phyloP scores from a whole-genome alignment of 2,797 vertebrate species.

The Tachyglossus aculeatus region DNA sequence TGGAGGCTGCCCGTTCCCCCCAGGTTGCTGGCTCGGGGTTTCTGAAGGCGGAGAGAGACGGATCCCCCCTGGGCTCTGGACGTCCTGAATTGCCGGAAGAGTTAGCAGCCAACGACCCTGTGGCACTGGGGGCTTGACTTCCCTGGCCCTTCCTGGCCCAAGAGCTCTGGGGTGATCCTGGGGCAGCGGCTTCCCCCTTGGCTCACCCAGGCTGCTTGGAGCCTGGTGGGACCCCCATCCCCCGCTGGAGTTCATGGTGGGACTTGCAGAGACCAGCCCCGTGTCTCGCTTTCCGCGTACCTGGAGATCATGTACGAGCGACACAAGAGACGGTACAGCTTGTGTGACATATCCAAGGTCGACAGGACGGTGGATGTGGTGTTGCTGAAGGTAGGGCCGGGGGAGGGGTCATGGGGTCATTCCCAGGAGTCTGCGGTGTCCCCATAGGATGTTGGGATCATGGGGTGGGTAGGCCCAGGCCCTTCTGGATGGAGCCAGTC shows the following conservation, averaged over 20 bases:
- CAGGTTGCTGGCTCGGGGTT: too few species aligned
- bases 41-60: too few species aligned
- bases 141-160: too few species aligned
- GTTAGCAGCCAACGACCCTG: too few species aligned
- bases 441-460: accelerated
- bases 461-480: background rate
- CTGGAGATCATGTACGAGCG: slow-evolving; percentile 90
- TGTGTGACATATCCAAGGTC: slow-evolving; percentile 88
- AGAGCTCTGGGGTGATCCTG: background rate
- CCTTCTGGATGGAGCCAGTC: background rate
- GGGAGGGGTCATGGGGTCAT: accelerated
- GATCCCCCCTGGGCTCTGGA: too few species aligned
- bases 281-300: background rate
- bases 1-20: too few species aligned
- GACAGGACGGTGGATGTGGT: slow-evolving; percentile 92
- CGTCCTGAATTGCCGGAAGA: too few species aligned
- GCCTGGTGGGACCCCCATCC: background rate
- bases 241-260: slow-evolving; percentile 67
- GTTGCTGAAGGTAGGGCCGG: slow-evolving; percentile 89
- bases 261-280: slow-evolving; percentile 34
- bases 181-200: slow-evolving; percentile 51
- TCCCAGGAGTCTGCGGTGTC: background rate
- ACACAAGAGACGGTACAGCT: slow-evolving; percentile 92
- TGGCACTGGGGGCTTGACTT: too few species aligned
- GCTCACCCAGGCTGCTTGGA: too few species aligned